A percentile compares a stretch with the other conserved stretches of the same genome.
Conservation (phyloP, 2,113 vertebrate genomes). For the Dascyllus trimaculatus region DNA sequence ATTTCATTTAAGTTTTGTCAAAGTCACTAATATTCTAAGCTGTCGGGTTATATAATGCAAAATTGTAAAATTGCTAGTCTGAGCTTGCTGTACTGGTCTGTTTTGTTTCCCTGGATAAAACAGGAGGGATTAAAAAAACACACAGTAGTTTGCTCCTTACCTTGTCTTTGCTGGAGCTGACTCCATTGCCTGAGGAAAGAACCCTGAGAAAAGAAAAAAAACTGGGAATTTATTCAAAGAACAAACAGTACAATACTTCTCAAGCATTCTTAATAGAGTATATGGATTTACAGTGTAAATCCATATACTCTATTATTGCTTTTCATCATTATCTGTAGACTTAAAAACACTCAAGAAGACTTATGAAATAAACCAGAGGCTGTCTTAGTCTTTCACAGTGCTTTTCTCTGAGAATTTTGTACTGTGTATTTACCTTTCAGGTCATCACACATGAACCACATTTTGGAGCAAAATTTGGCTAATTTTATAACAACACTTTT, state of each 20-base stretch:
- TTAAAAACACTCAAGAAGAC: neutral
- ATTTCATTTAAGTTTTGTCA: no score
- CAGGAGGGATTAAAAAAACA: neutral
- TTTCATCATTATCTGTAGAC: neutral
- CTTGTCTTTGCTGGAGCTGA: conserved; percentile 86
- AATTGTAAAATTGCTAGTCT: no score
- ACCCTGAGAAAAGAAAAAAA: conserved; percentile 52
- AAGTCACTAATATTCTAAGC: no score
- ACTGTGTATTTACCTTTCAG: neutral
- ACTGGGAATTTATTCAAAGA: neutral
- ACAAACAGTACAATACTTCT: neutral
- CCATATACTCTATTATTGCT: neutral
- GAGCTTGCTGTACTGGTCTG: no score
- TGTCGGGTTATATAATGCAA: no score
- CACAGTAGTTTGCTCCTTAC: conserved; percentile 54
- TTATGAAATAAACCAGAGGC: no score
- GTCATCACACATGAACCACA: neutral
- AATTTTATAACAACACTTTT: neutral
- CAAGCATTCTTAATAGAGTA: neutral
- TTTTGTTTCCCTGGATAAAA: neutral
- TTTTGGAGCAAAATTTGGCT: neutral
- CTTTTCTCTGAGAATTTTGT: no score
- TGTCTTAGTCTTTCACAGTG: no score
- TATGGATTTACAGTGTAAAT: neutral
- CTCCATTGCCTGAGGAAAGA: conserved; percentile 81